These are phyloP conservation scores for Vanessa atalanta DNA, from an alignment of 1,140 invertebrate genomes.

Conservation along the genomic window DNA sequence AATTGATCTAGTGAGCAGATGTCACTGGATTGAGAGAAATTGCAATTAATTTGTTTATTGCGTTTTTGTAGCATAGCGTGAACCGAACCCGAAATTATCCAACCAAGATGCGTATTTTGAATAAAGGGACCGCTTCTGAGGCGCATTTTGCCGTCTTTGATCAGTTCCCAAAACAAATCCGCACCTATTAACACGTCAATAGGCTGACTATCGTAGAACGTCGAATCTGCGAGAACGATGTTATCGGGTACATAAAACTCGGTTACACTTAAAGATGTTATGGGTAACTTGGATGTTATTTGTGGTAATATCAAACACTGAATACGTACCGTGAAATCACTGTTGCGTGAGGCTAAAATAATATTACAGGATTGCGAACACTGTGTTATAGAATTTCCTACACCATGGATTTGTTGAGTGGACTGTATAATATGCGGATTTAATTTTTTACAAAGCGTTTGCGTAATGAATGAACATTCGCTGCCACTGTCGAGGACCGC, in stretches of 20 bases:
- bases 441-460: constrained; percentile 13
- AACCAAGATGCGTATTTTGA: constrained; percentile 2
- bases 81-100: constrained; percentile 12
- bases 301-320: too few species aligned
- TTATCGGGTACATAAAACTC: constrained; percentile 15
- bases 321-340: too few species aligned
- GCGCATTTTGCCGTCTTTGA: too few species aligned
- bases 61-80: constrained; percentile 1
- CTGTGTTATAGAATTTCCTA: constrained; percentile 22
- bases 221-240: background rate
- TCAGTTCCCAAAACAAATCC: background rate
- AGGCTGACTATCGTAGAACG: background rate
- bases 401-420: constrained; percentile 6
- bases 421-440: constrained; percentile 24
- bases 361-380: constrained; percentile 29
- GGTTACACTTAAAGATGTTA: background rate
- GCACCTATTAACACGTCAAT: too few species aligned
- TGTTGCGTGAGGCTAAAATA: constrained; percentile 10
- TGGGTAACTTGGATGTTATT: constrained; percentile 7
- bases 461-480: too few species aligned
- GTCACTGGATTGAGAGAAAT: too few species aligned
- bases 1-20: constrained; percentile 18
- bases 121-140: background rate
- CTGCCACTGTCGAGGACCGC: too few species aligned
- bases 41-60: constrained; percentile 4